Evolutionary conservation across 2,888 invertebrate genomes (phyloP), one percentile per base, ranked within the genome.

Genomic region (Leptura quadrifasciata): DNA sequence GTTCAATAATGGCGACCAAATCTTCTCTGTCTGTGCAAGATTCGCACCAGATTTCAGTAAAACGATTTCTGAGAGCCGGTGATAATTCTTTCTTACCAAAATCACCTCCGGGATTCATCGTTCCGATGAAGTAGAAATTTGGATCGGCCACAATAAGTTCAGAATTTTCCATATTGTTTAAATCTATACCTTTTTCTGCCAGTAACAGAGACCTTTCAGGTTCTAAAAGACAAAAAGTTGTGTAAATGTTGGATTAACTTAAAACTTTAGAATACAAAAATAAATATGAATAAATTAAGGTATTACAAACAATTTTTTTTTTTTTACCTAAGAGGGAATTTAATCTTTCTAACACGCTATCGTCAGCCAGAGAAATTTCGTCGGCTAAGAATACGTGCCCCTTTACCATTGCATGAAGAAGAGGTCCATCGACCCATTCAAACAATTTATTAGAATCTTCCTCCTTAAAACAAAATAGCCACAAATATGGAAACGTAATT

Each of bases 31-130:
- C 91, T 17, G 93, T 92, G 10, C 94, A 94, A 67, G 93, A 92
- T 73, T 95, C 95, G 86, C 98, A 98, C 99, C 99, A 99, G 86
- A 99, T 97, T 91, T 99, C 99, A 0, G 99, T 99, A 85, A 99
- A 98, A 64, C 99, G 93, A 91, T 99, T 99, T 68, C 99, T 91
- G 67, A 99, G 90, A 0, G 99, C 99, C 0, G 98, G 98, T 0
- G 99, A 99, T 10, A 99, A 91, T 91, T 99, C 99, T 88, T 99
- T 99, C 88, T 99, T 99, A 2, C 99, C 99, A 88, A 96, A 99
- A 91, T 99, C 99, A 0, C 99, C 99, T 12, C 99, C 98, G 8
- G 99, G 99, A 91, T 99, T 99, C 99, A 99, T 99, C 0, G 99
- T 99, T 1, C 97, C 98, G 75, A 99, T 92, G 85, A 99, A 96